Base-by-base conservation (phyloP, 2,888 invertebrate species). In the Lymantria dispar region DNA sequence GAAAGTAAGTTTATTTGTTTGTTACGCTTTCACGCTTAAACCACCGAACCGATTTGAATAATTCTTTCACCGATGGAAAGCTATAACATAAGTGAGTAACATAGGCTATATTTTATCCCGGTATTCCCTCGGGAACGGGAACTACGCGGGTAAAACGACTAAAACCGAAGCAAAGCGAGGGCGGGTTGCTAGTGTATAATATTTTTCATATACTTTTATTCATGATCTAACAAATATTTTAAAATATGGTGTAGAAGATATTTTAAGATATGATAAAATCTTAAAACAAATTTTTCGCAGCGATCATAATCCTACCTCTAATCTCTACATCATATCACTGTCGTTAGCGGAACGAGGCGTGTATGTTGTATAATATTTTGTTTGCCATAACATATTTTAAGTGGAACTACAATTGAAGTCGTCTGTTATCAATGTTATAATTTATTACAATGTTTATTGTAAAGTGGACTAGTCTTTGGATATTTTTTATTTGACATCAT, bases 351-450 rank as follows among this genome's bases (percentile, higher is more conserved):
- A n/a, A 46, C 43, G 44, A 38, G 5, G 40, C 40, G 40, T 14
- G 9, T 45, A 47, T 44, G 11, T 50, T 43, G 50, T 45, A 29
- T 48, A 38, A 56, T 53, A 56, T 52, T 45, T 45, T 45, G 56
- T 52, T 52, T 39, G 42, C 40, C 42, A 52, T 58, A 12, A 51
- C 22, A 22, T 52, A 50, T 49, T 52, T 61, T 44, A 47, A 48
- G 51, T 57, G 42, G 48, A 55, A 57, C 48, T 47, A 45, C 43
- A 11, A 50, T 41, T 45, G 51, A 29, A 58, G 14, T 36, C 43
- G 40, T 49, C 13, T 58, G 46, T 60, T 64, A 64, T 56, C 62
- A 49, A 12, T 9, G 22, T 50, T 50, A 56, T 60, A 60, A 64
- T 62, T 58, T 62, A 60, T 62, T 47, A 60, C 57, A 47, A 52